These are phyloP conservation scores for Phalacrocorax aristotelis DNA, from an alignment of 2,113 vertebrate genomes.

Conservation along the genomic window DNA sequence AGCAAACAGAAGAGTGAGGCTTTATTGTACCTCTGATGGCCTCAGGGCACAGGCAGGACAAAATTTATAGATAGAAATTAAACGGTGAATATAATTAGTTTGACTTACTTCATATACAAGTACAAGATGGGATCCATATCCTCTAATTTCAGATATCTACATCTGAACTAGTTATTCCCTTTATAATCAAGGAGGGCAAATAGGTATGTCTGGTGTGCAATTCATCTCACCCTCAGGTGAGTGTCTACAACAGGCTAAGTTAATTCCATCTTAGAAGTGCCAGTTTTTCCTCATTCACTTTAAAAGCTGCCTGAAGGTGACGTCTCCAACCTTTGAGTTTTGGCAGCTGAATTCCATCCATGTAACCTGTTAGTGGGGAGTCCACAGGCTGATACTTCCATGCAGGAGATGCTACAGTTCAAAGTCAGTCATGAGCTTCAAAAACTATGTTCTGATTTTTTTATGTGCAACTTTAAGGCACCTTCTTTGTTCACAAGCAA, in stretches of 20 bases:
- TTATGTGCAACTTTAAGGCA: not conserved
- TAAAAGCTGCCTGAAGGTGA: conserved; percentile 5
- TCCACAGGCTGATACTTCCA: not conserved
- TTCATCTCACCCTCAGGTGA: not conserved
- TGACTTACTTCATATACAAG: not conserved
- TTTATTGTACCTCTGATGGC: not conserved
- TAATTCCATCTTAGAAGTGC: not conserved
- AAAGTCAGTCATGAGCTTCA: not conserved
- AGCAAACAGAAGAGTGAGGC: not conserved
- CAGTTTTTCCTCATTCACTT: not conserved
- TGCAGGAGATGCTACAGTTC: not conserved
- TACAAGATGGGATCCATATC: not conserved
- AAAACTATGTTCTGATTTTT: not conserved
- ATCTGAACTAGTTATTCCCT: not conserved
- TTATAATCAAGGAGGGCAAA: conserved; percentile 15
- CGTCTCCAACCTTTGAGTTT: not conserved
- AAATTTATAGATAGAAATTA: not conserved
- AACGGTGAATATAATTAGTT: conserved; percentile 4
- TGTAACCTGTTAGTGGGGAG: not conserved
- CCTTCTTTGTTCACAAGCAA: not conserved
- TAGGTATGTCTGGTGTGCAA: not conserved
- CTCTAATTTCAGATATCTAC: conserved; percentile 17
- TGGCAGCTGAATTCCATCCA: not conserved
- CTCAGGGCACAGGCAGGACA: not conserved
- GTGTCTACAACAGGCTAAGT: conserved; percentile 2